phyloP scores from a whole-genome alignment of 2,797 vertebrate genomes.

The Halcyon leucocephala region DNA sequence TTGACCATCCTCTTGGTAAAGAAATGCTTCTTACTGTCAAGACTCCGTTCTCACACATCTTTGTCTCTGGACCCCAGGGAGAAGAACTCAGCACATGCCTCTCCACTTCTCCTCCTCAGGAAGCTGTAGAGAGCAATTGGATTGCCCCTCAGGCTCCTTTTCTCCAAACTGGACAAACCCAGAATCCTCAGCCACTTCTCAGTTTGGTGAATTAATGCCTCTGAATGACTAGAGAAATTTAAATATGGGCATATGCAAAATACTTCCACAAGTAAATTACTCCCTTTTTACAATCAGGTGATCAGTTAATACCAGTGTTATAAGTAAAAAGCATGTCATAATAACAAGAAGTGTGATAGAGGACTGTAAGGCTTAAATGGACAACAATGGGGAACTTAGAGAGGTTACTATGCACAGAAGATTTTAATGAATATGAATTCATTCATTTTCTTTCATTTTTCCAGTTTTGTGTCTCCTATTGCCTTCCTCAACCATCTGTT shows the following conservation, averaged over 20 bases:
- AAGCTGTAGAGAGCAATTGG: not conserved
- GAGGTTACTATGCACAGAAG: not conserved
- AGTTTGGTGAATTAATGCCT: not conserved
- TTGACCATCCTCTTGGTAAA: not conserved
- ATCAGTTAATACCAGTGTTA: not conserved
- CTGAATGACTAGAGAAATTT: not conserved
- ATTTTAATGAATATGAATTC: not conserved
- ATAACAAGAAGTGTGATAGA: not conserved
- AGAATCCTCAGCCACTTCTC: not conserved
- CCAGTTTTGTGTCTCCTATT: not conserved
- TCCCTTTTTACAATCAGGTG: not conserved
- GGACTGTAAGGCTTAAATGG: not conserved
- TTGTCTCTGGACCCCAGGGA: not conserved
- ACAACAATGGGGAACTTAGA: not conserved
- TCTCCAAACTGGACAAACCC: not conserved
- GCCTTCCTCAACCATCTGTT: not conserved
- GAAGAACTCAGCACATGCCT: not conserved
- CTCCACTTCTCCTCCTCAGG: not conserved
- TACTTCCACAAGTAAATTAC: not conserved
- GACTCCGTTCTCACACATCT: accelerated
- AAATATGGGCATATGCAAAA: not conserved
- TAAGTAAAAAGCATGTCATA: not conserved
- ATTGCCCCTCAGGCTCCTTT: not conserved
- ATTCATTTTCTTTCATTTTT: not conserved
- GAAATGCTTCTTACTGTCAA: not conserved